These are phyloP conservation scores for Amiota mariae DNA, from an alignment of 2,888 invertebrate species.

Conservation along the genomic window DNA sequence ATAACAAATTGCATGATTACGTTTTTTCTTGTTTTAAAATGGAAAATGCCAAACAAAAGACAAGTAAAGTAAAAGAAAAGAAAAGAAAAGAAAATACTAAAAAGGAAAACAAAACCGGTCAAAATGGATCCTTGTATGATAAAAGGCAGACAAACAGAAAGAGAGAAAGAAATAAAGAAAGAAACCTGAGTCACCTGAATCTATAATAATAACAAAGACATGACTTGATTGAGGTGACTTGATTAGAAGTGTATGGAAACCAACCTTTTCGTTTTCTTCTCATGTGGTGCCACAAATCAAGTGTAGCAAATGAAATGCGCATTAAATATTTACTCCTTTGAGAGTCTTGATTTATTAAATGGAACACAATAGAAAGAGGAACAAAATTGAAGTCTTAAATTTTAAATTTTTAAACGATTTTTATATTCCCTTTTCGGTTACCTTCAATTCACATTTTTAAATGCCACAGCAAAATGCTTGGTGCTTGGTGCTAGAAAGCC, in stretches of 20 bases:
- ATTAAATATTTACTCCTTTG: slow-evolving; percentile 43
- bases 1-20: slow-evolving; percentile 52
- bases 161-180: too few relatives aligned
- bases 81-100: not conserved
- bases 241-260: not conserved
- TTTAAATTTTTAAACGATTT: too few relatives aligned
- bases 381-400: too few relatives aligned
- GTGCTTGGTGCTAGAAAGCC: not conserved
- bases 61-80: not conserved
- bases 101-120: not conserved
- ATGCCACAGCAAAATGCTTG: not conserved
- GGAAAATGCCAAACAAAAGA: slow-evolving; percentile 7
- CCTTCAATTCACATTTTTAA: not conserved
- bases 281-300: not conserved
- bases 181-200: not conserved
- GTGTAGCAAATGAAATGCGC: slow-evolving; percentile 32
- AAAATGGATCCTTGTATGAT: not conserved
- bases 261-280: not conserved
- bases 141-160: too few relatives aligned
- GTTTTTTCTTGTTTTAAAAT: slow-evolving; percentile 34
- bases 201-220: not conserved
- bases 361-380: too few relatives aligned
- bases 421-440: not conserved
- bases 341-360: slow-evolving; percentile 6
- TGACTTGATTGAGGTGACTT: slow-evolving; percentile 18